Percentiles rank a stretch among this genome's conserved stretches.
Evolutionary conservation across 2,113 vertebrate genomes (phyloP).

Genomic region (Percopsis transmontana): DNA sequence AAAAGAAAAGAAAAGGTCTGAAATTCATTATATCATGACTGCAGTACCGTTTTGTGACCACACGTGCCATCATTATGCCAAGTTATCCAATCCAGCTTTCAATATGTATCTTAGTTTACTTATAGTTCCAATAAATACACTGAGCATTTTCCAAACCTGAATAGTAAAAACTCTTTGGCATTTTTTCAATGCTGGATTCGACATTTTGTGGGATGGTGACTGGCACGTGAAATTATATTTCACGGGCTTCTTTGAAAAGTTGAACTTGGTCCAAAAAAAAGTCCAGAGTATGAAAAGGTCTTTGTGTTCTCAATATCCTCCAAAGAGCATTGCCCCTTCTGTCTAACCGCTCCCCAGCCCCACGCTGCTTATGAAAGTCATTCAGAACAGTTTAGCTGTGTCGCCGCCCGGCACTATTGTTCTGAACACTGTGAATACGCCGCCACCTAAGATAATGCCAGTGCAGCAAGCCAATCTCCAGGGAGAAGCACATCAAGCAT

Average conservation of each 20-base stretch:
- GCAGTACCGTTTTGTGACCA: too few relatives aligned
- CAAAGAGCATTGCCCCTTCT: constrained; percentile 73
- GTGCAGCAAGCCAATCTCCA: constrained; percentile 69
- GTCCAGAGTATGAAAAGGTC: constrained; percentile 41
- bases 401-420: constrained; percentile 63
- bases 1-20: too few relatives aligned
- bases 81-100: too few relatives aligned
- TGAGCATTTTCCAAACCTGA: not conserved
- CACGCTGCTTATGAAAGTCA: constrained; percentile 70
- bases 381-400: constrained; percentile 64
- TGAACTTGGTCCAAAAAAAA: constrained; percentile 7
- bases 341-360: constrained; percentile 55
- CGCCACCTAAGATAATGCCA: constrained; percentile 65
- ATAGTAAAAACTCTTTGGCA: not conserved
- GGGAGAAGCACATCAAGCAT: constrained; percentile 68
- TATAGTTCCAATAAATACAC: too few relatives aligned
- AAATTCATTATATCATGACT: too few relatives aligned
- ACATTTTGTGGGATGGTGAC: constrained; percentile 6
- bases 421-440: constrained; percentile 69
- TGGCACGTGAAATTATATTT: constrained; percentile 1
- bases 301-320: constrained; percentile 56
- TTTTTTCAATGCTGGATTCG: not conserved
- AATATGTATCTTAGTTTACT: too few relatives aligned
- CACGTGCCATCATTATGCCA: too few relatives aligned
- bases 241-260: constrained; percentile 21